phyloP scores from a whole-genome alignment of 2,113 vertebrate genomes.

The Corythoichthys intestinalis region DNA sequence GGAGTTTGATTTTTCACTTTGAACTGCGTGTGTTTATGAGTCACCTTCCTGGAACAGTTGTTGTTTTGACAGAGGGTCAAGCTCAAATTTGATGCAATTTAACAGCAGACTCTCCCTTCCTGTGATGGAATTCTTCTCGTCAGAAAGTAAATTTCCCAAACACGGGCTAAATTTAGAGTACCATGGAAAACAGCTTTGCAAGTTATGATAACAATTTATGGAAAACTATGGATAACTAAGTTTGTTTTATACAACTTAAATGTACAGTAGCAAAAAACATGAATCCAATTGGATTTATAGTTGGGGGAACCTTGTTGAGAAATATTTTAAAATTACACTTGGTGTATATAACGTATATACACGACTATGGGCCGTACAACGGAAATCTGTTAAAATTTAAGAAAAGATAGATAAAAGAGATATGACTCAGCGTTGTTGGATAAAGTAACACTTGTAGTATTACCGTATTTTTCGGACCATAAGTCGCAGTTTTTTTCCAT shows the following conservation, averaged over 20 bases:
- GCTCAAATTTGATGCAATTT: constrained; percentile 18
- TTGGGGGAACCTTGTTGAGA: neutral
- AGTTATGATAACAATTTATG: neutral
- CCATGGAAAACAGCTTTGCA: neutral
- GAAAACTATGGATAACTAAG: constrained; percentile 1
- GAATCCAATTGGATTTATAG: neutral
- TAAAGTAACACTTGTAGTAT: no score
- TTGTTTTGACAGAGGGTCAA: constrained; percentile 30
- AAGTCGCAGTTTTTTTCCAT: no score
- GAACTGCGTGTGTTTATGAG: neutral
- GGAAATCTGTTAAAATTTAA: no score
- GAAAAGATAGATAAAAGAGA: no score
- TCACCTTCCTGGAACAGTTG: constrained; percentile 3
- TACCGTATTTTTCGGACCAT: no score
- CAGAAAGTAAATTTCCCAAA: constrained; percentile 25
- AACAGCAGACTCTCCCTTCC: constrained; percentile 47
- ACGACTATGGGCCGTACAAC: no score
- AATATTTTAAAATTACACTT: neutral
- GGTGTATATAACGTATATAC: no score
- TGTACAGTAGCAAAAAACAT: neutral
- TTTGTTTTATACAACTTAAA: neutral
- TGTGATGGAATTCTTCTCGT: constrained; percentile 48
- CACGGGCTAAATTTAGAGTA: constrained; percentile 34
- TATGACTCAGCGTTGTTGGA: no score
- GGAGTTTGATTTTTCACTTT: constrained; percentile 13